Evolutionary conservation across 2,888 invertebrate genomes (phyloP), one percentile per base, ranked within the genome.

Genomic region (Latrodectus elegans): DNA sequence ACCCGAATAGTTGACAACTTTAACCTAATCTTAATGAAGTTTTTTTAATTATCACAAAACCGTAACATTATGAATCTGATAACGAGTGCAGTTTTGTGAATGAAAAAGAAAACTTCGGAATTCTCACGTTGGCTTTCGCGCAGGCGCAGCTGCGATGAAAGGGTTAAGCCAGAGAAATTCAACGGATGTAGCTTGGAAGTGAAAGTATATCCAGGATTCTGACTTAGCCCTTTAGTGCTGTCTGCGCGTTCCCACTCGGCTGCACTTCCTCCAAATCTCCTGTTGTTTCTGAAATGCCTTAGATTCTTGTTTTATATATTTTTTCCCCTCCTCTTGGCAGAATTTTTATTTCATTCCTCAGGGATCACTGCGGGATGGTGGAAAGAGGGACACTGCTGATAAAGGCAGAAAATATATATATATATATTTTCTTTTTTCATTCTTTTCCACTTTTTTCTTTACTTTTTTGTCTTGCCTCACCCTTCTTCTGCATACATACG

Each of bases 271-370:
- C 73, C 73, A 76, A 38, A 76, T 76, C 85, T 80, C 85, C 80
- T 75, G 85, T 85, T 85, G 85, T 85, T 80, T 85, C 80, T 80
- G 74, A 80, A 85, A 80, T 80, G 75, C 80, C 74, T 85, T 55
- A 74, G 85, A 80, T 71, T 70, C 71, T 51, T 71, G 73, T 79
- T 78, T 84, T 84, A 52, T 71, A 74, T 65, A 68, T 51, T 53
- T 65, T 52, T 76, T 53, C 51, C 76, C 49, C 22, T 51, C 38
- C 22, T n/a, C 52, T 64, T 55, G 81, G 55, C 64, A 51, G 68
- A 80, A 55, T 70, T 80, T 79, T 80, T 75, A 85, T 85, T 80
- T 71, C 75, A 74, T 75, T 80, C 70, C 79, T 52, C 11, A 38
- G 9, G 53, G 70, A 55, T 52, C 67, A 52, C 78, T 55, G 53